A percentile compares a stretch with the other conserved stretches of the same genome.
Conservation (phyloP, 1,140 invertebrate species). For the Oscheius sp. region DNA sequence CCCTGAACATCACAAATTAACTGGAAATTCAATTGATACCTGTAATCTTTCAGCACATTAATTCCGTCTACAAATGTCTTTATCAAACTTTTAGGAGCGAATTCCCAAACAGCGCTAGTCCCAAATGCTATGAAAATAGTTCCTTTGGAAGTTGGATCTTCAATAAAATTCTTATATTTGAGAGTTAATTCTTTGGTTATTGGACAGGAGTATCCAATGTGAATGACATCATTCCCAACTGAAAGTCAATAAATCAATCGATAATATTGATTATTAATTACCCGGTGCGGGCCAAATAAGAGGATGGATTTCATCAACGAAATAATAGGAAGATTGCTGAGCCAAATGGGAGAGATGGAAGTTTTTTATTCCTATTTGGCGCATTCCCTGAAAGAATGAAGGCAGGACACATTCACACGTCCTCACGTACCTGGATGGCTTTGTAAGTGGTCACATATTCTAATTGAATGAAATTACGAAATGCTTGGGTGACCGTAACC, state of each 20-base stretch:
- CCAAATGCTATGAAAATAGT: slow-evolving; percentile 52
- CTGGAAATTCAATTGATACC: background rate
- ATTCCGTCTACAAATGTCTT: slow-evolving; percentile 43
- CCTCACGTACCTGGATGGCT: background rate
- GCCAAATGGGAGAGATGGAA: background rate
- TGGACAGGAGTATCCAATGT: slow-evolving; percentile 9
- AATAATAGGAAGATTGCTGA: slow-evolving; percentile 3
- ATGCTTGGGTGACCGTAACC: background rate
- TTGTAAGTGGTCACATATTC: background rate
- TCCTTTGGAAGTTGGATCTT: slow-evolving; percentile 37
- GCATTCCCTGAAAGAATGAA: background rate
- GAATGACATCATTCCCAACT: slow-evolving; percentile 8
- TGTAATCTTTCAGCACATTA: slow-evolving; percentile 42
- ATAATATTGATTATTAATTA: background rate
- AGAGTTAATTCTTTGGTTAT: background rate
- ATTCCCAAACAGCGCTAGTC: slow-evolving; percentile 41
- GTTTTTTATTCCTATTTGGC: background rate
- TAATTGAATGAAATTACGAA: background rate
- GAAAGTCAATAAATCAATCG: background rate
- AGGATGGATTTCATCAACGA: slow-evolving; percentile 4
- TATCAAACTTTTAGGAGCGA: slow-evolving; percentile 38
- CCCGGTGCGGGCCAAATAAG: background rate
- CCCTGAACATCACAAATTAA: slow-evolving; percentile 12
- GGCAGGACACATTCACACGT: background rate
- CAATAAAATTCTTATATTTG: slow-evolving; percentile 20